Conservation (phyloP, 1,140 invertebrate species). For the Rhagoletis zephyria region DNA sequence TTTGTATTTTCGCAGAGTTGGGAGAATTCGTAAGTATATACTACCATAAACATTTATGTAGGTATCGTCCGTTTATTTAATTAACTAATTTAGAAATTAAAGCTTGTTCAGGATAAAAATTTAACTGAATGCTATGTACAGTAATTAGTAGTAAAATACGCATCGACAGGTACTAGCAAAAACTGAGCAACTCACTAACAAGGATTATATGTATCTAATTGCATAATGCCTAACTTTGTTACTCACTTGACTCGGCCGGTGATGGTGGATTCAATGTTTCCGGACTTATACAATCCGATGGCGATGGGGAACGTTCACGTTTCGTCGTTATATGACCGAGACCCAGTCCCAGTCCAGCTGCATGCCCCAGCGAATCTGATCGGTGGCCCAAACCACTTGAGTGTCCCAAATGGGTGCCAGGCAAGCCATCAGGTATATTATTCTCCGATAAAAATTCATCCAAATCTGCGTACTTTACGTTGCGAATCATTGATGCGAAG, state of each 20-base stretch:
- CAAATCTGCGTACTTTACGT: constrained; percentile 87
- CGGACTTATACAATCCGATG: constrained; percentile 87
- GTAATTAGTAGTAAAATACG: too few relatives aligned
- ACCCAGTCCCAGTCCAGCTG: constrained; percentile 75
- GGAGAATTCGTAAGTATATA: too few relatives aligned
- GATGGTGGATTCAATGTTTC: constrained; percentile 89
- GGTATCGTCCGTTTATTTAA: too few relatives aligned
- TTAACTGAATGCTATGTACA: too few relatives aligned
- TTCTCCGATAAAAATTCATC: constrained; percentile 96
- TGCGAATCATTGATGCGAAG: neutral
- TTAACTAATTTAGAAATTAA: too few relatives aligned
- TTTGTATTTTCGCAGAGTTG: too few relatives aligned
- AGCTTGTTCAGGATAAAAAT: too few relatives aligned
- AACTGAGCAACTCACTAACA: neutral
- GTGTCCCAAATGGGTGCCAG: constrained; percentile 77
- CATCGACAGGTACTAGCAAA: neutral
- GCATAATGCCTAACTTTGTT: constrained; percentile 54
- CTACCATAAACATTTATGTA: too few relatives aligned
- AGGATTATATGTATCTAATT: neutral
- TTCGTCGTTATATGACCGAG: constrained; percentile 78
- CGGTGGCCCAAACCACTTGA: constrained; percentile 71
- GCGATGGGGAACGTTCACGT: constrained; percentile 86
- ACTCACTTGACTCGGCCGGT: constrained; percentile 88
- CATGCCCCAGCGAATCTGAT: constrained; percentile 75
- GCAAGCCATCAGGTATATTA: constrained; percentile 86